Evolutionary conservation across 2,888 invertebrate species (phyloP), one percentile per base, ranked within the genome.

Genomic region (Leucania comma): DNA sequence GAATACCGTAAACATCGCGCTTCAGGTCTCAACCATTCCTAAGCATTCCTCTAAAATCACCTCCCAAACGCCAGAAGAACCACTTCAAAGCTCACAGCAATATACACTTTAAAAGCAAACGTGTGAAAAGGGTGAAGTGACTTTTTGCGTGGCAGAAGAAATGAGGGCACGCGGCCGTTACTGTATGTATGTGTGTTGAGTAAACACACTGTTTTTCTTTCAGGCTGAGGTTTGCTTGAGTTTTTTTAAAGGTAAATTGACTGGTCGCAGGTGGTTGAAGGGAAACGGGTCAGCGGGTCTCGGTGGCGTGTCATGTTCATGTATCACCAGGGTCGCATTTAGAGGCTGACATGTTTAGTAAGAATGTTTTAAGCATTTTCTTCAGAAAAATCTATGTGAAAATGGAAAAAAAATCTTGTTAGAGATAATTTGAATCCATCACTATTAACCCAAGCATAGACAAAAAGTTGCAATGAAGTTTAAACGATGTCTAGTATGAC

Each of bases 171-270:
- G 87, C 86, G 87, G 86, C 90, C 88, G 92, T 90, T 93, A 92
- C 82, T 87, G 84, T 90, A 85, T 89, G 90, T 93, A 94, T 94
- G 94, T 95, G 89, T 94, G 95, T 94, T 94, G 92, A 88, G 94
- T 93, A 91, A 95, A 95, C 96, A 95, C 86, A 89, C 90, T 88
- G 91, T 91, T 95, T 95, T 93, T 94, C 94, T 95, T 94, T 93
- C 87, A 89, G 89, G 85, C 79, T 84, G 91, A 90, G 91, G 93
- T 92, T 94, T 93, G 90, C 90, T 74, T 82, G 89, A 93, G 92
- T 92, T 95, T 95, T 94, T 94, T 95, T 92, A 92, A 92, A 93
- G 91, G 93, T 92, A 94, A 95, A 95, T 95, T 95, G 94, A 95
- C 95, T 93, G 90, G 95, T 94, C 89, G 91, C 93, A 91, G 91